Percentiles rank a stretch among this genome's conserved stretches.
These are phyloP conservation scores for Cheilosia variabilis DNA, from an alignment of 2,888 invertebrate genomes.

Conservation along the genomic window DNA sequence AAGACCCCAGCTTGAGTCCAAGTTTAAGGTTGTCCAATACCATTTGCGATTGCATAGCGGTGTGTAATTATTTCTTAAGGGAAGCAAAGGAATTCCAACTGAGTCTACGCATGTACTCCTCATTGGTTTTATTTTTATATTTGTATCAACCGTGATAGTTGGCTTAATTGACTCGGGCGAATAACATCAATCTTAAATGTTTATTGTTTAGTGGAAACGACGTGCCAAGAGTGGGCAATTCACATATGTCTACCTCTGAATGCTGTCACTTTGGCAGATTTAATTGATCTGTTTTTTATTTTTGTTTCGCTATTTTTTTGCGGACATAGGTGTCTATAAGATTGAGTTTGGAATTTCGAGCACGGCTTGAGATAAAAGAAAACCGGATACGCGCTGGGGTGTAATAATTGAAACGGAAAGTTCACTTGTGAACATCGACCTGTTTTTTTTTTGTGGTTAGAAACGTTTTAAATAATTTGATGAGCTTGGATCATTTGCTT, in stretches of 20 bases:
- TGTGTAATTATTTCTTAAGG: slow-evolving; percentile 21
- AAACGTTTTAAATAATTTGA: too few relatives aligned
- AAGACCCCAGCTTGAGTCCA: slow-evolving; percentile 48
- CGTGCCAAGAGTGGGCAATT: slow-evolving; percentile 43
- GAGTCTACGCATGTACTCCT: slow-evolving; percentile 24
- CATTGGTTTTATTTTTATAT: slow-evolving; percentile 39
- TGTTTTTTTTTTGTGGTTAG: too few relatives aligned
- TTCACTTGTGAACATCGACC: neutral
- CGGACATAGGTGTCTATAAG: neutral
- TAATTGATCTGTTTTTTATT: slow-evolving; percentile 46
- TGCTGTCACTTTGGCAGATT: slow-evolving; percentile 40
- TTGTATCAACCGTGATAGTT: slow-evolving; percentile 37
- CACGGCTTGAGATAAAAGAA: slow-evolving; percentile 17
- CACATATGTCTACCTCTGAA: neutral
- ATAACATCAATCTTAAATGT: slow-evolving; percentile 18
- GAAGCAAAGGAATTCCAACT: slow-evolving; percentile 46
- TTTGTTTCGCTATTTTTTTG: neutral
- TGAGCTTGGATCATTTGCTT: too few relatives aligned
- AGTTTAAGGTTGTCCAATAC: slow-evolving; percentile 69
- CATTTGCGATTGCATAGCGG: slow-evolving; percentile 38
- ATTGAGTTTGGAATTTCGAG: slow-evolving; percentile 12
- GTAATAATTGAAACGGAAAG: slow-evolving; percentile 42
- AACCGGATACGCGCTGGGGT: slow-evolving; percentile 40
- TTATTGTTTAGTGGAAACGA: slow-evolving; percentile 28
- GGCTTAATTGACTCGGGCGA: slow-evolving; percentile 38